phyloP scores from a whole-genome alignment of 2,888 invertebrate genomes.

The Rhyacophila evoluta region DNA sequence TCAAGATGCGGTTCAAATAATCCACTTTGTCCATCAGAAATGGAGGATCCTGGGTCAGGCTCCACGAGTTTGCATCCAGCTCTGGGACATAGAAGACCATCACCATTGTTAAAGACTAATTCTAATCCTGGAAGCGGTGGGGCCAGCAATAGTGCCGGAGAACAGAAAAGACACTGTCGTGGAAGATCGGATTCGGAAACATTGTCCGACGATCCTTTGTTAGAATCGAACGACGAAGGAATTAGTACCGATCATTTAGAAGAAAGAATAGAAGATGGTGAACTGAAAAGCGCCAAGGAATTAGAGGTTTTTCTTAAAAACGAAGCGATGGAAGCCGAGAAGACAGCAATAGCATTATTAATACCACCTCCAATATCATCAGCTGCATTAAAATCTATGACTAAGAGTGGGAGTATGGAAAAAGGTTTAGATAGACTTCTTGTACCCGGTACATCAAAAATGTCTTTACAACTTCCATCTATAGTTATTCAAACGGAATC shows the following conservation, averaged over 20 bases:
- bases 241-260: constrained; percentile 79
- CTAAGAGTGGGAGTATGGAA: constrained; percentile 71
- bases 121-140: constrained; percentile 66
- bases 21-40: constrained; percentile 80
- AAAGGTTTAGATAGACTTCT: constrained; percentile 66
- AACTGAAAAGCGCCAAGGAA: constrained; percentile 76
- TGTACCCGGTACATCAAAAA: constrained; percentile 61
- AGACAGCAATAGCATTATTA: constrained; percentile 63
- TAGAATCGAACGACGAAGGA: constrained; percentile 83
- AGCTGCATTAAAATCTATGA: constrained; percentile 68
- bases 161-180: constrained; percentile 68
- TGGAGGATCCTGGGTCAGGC: constrained; percentile 77
- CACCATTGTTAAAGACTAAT: constrained; percentile 74
- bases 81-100: constrained; percentile 66
- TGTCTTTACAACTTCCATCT: constrained; percentile 72
- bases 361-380: constrained; percentile 66
- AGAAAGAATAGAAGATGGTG: constrained; percentile 79
- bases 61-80: constrained; percentile 57
- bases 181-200: constrained; percentile 82
- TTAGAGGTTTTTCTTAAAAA: constrained; percentile 66
- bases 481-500: constrained; percentile 71
- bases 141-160: constrained; percentile 58
- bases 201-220: constrained; percentile 76
- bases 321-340: constrained; percentile 61
- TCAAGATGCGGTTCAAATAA: constrained; percentile 86